Evolutionary conservation across 2,113 vertebrate genomes (phyloP).

Genomic region (Hippocampus guttulatus): DNA sequence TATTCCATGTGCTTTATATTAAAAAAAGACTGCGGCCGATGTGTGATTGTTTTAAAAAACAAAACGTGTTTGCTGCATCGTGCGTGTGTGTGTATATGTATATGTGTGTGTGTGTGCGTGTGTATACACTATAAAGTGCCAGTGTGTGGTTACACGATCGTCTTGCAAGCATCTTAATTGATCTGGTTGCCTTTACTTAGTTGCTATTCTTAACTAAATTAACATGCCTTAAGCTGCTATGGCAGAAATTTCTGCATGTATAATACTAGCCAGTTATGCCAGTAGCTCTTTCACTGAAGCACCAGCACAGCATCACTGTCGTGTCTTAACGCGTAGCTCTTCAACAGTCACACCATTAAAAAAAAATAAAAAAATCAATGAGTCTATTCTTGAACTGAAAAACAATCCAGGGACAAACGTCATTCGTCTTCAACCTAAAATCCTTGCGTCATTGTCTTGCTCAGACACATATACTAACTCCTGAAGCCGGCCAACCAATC

Average conservation of each 20-base stretch:
- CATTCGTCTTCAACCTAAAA: conserved; percentile 27
- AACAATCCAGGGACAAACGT: neutral
- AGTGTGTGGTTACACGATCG: no score
- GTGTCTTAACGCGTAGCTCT: no score
- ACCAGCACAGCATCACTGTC: no score
- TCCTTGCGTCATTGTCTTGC: neutral
- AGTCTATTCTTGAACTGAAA: no score
- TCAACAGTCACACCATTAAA: no score
- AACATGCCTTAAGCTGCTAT: no score
- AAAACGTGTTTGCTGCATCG: neutral
- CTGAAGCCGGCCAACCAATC: conserved; percentile 32
- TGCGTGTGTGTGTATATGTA: no score
- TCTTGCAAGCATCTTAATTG: neutral
- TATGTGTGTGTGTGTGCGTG: no score
- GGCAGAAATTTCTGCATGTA: neutral
- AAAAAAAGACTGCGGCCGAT: neutral
- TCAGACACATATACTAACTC: conserved; percentile 23
- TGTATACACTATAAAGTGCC: no score
- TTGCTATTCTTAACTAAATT: neutral
- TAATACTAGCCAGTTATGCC: neutral
- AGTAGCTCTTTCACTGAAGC: neutral
- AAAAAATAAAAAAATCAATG: no score
- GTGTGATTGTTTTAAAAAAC: neutral
- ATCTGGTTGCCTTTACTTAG: neutral
- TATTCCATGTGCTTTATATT: neutral